Evolutionary conservation across 2,113 vertebrate species (phyloP).

Genomic region (Eonycteris spelaea): DNA sequence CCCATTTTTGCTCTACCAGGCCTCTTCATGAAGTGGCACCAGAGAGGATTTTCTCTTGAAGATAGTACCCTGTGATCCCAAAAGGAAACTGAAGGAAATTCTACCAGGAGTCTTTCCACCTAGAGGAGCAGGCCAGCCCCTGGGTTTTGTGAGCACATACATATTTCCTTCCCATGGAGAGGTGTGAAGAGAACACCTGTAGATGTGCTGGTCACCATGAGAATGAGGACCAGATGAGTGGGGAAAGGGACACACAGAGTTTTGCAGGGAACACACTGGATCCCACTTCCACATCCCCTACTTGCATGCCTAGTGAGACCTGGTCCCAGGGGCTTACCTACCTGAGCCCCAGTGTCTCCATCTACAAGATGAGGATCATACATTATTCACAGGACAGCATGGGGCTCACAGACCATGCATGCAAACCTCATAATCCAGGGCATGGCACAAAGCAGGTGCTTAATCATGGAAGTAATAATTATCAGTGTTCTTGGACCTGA

Average conservation of each 20-base stretch:
- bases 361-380: neutral
- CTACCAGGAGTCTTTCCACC: neutral
- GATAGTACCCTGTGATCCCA: neutral
- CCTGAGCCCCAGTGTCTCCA: neutral
- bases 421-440: neutral
- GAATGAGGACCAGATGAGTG: accelerated
- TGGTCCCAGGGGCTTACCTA: neutral
- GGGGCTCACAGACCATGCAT: neutral
- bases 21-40: neutral
- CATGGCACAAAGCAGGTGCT: neutral
- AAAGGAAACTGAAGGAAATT: neutral
- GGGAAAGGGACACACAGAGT: neutral
- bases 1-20: neutral
- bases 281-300: neutral
- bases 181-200: neutral
- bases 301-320: neutral
- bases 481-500: neutral
- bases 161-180: neutral
- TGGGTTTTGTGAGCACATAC: neutral
- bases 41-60: neutral
- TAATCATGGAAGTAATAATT: neutral
- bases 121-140: neutral
- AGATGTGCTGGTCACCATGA: neutral
- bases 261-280: neutral
- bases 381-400: neutral